These are phyloP conservation scores for Serranus cabrilla DNA, from an alignment of 2,797 vertebrate genomes.

Conservation along the genomic window DNA sequence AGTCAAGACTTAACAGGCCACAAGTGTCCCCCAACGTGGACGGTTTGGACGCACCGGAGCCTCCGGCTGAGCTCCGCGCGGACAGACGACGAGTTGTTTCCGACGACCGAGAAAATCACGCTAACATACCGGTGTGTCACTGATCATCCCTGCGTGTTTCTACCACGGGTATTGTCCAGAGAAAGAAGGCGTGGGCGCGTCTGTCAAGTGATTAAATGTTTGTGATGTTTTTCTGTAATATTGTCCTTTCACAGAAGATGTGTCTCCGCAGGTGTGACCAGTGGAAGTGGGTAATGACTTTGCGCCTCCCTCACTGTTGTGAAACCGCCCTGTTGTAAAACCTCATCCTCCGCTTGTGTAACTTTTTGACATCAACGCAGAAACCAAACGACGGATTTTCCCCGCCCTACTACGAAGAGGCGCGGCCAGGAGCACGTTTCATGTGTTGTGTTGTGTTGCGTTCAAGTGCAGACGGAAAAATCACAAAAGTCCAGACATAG, in stretches of 20 bases:
- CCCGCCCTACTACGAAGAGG: constrained; percentile 80
- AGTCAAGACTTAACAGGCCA: constrained; percentile 12
- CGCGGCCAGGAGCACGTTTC: constrained; percentile 57
- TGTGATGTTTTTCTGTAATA: neutral
- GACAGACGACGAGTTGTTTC: neutral
- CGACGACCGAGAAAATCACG: constrained; percentile 13
- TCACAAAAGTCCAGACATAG: accelerated
- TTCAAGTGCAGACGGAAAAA: constrained; percentile 29
- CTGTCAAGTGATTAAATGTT: constrained; percentile 11
- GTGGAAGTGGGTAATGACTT: neutral
- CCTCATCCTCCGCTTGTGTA: constrained; percentile 80
- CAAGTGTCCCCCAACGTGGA: constrained; percentile 6
- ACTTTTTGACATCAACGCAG: constrained; percentile 79
- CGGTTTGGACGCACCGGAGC: neutral
- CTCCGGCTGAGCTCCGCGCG: neutral
- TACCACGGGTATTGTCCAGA: constrained; percentile 23
- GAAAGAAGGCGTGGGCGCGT: constrained; percentile 18
- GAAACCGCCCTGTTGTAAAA: constrained; percentile 67
- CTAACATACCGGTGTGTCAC: constrained; percentile 30
- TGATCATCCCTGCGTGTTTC: constrained; percentile 2
- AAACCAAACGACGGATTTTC: constrained; percentile 61
- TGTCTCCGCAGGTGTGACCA: neutral
- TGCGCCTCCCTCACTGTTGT: constrained; percentile 27
- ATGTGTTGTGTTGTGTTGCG: constrained; percentile 21
- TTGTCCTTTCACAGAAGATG: too few relatives aligned